Conservation (phyloP, 2,797 vertebrate species). For the Hydrolagus colliei region DNA sequence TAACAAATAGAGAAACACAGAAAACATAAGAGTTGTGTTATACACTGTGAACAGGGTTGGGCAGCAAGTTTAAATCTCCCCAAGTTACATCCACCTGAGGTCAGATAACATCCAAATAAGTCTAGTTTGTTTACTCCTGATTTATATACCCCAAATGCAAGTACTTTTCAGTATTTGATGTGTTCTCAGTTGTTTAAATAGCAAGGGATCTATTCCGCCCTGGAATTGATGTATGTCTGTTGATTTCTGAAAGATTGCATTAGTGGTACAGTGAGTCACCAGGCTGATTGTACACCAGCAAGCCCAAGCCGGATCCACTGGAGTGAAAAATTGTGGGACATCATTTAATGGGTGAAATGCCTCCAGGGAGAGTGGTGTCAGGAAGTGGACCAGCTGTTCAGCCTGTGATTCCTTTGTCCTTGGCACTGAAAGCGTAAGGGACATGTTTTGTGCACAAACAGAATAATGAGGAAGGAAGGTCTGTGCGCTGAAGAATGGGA, state of each 20-base stretch:
- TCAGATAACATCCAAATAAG: no score
- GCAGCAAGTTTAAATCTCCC: no score
- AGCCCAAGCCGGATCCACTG: no score
- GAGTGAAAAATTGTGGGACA: background rate
- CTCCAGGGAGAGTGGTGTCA: background rate
- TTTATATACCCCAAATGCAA: no score
- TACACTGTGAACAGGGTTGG: no score
- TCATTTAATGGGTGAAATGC: background rate
- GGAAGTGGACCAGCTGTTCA: background rate
- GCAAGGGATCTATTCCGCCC: no score
- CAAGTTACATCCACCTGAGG: no score
- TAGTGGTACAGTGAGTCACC: background rate
- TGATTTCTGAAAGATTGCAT: background rate
- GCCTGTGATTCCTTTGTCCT: background rate
- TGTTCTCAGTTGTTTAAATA: no score
- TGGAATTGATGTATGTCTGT: background rate
- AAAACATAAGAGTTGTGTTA: no score
- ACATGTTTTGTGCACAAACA: background rate
- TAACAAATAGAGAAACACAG: no score
- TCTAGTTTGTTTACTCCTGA: no score
- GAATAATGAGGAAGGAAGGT: background rate
- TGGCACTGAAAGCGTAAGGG: background rate
- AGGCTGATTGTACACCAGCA: background rate
- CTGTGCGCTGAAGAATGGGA: background rate
- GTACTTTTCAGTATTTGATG: no score